Conservation (phyloP, 2,797 vertebrate genomes). For the Phrynocephalus vlangalii region DNA sequence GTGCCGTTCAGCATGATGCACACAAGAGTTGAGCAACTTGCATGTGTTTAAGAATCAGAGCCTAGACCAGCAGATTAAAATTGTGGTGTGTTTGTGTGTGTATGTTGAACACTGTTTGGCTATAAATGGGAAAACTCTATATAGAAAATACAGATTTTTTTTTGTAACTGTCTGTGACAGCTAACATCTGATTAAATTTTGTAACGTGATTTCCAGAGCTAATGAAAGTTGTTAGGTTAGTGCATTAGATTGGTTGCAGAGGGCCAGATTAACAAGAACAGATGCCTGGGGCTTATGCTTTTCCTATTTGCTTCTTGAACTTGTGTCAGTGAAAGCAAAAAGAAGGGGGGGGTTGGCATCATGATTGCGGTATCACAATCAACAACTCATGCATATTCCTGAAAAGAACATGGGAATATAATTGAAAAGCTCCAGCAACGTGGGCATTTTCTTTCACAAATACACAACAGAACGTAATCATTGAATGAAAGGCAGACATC, state of each 20-base stretch:
- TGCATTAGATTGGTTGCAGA: conserved; percentile 37
- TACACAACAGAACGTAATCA: not conserved
- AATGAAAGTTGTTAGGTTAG: conserved; percentile 44
- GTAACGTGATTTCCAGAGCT: conserved; percentile 48
- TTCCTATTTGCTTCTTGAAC: conserved; percentile 7
- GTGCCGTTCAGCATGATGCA: not conserved
- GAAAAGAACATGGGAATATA: conserved; percentile 32
- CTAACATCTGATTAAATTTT: conserved; percentile 45
- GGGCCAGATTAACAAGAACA: conserved; percentile 32
- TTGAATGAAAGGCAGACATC: not conserved
- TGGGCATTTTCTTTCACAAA: not conserved
- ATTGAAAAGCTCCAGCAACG: conserved; percentile 18
- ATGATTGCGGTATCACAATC: conserved; percentile 17
- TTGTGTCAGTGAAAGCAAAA: conserved; percentile 30
- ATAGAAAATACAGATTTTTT: conserved; percentile 12
- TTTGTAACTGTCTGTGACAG: conserved; percentile 38
- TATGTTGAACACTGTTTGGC: conserved; percentile 2
- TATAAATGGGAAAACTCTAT: conserved; percentile 24
- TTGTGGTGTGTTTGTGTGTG: not conserved
- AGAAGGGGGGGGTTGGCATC: no score
- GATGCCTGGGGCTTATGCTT: conserved; percentile 25
- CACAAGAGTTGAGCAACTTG: not conserved
- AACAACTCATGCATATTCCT: conserved; percentile 27
- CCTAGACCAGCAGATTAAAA: not conserved
- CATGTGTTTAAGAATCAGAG: not conserved